Base-by-base conservation (phyloP, 2,888 invertebrate genomes). In the Corbicula japonica region DNA sequence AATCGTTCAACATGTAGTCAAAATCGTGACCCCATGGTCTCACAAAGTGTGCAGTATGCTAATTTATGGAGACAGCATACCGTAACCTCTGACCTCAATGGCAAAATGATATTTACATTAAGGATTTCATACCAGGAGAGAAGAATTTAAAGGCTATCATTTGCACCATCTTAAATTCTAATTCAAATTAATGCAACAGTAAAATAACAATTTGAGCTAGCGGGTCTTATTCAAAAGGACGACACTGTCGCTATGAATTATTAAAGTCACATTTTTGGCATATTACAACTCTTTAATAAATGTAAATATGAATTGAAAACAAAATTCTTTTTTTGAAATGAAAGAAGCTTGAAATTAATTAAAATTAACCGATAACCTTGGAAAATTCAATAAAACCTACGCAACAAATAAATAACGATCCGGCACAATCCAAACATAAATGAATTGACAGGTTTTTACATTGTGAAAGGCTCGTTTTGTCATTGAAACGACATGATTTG, bases 11-110 rank as follows among this genome's bases (percentile, higher is more conserved):
- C 23, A 35, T 6, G 21, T 34, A 35, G 32, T 10, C 28, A 38
- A 65, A 62, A 62, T 32, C 48, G 10, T 32, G n/a, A 32, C 62
- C 62, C 44, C 52, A 10, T 15, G 34, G 30, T 4, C 30, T 26
- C 23, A 44, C 30, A 52, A 30, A n/a, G 69, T 68, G 62, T 75
- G 62, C 61, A 69, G 60, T 56, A 75, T 75, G 75, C 28, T 75
- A 75, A 75, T 68, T 68, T 54, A 69, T 62, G 62, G 32, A 32
- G 71, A 72, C 44, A 18, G 1, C 12, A 21, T 62, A 61, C 38
- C 54, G 32, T 71, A n/a, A 52, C 71, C 28, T 62, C 30, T 54
- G 58, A 54, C 71, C 50, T 32, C 54, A 21, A 52, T 62, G 35
- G 35, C 26, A 48, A 50, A 38, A 26, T 21, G 61, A 61, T 60